phyloP scores from a whole-genome alignment of 2,888 invertebrate species.

The Tetranychus piercei region DNA sequence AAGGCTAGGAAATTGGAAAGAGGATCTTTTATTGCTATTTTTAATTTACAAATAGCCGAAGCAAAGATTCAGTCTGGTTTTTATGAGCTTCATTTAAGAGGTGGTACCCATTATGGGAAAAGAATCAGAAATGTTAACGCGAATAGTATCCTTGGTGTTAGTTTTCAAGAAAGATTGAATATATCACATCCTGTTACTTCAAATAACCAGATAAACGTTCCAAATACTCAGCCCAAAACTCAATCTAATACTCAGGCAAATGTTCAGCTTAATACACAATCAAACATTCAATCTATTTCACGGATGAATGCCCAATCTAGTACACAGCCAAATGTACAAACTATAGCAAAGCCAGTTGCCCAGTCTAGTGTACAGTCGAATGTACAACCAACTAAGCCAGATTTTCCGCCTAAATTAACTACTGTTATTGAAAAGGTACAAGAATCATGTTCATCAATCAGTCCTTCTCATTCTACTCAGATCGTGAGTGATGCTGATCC shows the following conservation, averaged over 20 bases:
- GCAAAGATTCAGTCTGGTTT: neutral
- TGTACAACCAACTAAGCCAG: too few relatives aligned
- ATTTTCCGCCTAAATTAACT: too few relatives aligned
- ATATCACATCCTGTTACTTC: neutral
- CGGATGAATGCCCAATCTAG: too few relatives aligned
- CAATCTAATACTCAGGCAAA: neutral
- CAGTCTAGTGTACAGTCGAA: too few relatives aligned
- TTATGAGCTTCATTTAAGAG: neutral
- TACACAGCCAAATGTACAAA: too few relatives aligned
- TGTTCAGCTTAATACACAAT: too few relatives aligned
- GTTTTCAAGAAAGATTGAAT: neutral
- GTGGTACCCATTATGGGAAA: slow-evolving; percentile 4
- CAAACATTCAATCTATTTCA: too few relatives aligned
- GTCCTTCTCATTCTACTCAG: neutral
- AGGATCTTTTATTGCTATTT: neutral
- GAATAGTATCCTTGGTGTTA: neutral
- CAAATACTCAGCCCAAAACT: neutral
- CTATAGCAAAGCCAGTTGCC: too few relatives aligned
- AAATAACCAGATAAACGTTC: neutral
- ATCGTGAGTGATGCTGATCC: neutral
- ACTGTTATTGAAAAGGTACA: neutral
- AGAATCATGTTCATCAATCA: neutral
- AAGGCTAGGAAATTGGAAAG: neutral
- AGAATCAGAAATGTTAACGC: neutral
- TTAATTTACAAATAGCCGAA: neutral